phyloP scores from a whole-genome alignment of 2,888 invertebrate species.

The Cantharis rufa region DNA sequence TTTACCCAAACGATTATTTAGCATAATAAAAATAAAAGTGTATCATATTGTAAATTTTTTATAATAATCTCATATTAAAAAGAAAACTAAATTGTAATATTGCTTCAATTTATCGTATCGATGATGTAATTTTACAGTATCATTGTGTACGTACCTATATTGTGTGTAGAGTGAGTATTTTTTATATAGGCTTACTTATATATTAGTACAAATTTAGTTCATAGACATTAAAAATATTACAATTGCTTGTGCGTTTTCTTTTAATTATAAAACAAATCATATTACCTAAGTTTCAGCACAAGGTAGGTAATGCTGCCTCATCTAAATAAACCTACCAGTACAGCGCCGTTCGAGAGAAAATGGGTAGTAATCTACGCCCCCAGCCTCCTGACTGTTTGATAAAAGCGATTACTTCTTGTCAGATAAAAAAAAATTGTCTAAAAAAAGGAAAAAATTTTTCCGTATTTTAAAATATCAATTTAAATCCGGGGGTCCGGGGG shows the following conservation, averaged over 20 bases:
- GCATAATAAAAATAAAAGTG: constrained; percentile 6
- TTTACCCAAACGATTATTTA: not conserved
- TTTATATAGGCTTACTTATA: constrained; percentile 57
- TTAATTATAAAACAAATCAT: not conserved
- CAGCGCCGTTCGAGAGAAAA: no score
- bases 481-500: no score
- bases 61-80: constrained; percentile 6
- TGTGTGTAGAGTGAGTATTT: constrained; percentile 57
- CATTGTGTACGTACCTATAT: constrained; percentile 42
- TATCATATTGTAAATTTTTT: constrained; percentile 20
- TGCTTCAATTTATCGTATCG: constrained; percentile 8
- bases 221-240: constrained; percentile 16
- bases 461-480: no score
- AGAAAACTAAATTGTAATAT: constrained; percentile 1
- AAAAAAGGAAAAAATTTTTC: no score
- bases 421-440: no score
- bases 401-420: no score
- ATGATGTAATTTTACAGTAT: constrained; percentile 8
- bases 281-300: no score
- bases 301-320: no score
- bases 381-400: no score
- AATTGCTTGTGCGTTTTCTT: not conserved
- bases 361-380: no score
- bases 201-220: constrained; percentile 55
- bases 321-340: no score